A percentile compares a stretch with the other conserved stretches of the same genome.
Conservation (phyloP, 1,140 invertebrate species). For the Musca vetustissima region DNA sequence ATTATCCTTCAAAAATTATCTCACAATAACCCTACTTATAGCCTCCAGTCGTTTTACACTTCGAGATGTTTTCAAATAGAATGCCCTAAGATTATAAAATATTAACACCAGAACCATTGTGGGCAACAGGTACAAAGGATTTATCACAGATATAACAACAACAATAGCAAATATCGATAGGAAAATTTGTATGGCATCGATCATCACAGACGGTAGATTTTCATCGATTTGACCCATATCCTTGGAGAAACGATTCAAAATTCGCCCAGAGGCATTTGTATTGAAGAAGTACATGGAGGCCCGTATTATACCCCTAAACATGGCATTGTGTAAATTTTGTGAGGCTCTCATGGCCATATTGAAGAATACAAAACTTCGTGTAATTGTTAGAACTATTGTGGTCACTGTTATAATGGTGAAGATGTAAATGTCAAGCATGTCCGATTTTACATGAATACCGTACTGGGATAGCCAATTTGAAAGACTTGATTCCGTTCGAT, state of each 20-base stretch:
- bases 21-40: slow-evolving; percentile 69
- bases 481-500: neutral
- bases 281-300: slow-evolving; percentile 83
- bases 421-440: slow-evolving; percentile 47
- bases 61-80: slow-evolving; percentile 71
- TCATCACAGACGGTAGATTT: slow-evolving; percentile 73
- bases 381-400: slow-evolving; percentile 62
- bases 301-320: slow-evolving; percentile 77
- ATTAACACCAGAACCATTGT: slow-evolving; percentile 69
- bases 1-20: too few species aligned
- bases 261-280: slow-evolving; percentile 72
- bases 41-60: slow-evolving; percentile 70
- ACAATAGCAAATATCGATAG: slow-evolving; percentile 74
- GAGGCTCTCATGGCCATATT: slow-evolving; percentile 71
- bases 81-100: slow-evolving; percentile 73
- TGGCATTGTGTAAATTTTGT: slow-evolving; percentile 71
- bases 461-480: slow-evolving; percentile 16
- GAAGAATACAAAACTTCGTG: slow-evolving; percentile 67
- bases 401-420: slow-evolving; percentile 63
- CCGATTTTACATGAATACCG: slow-evolving; percentile 39
- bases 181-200: slow-evolving; percentile 74
- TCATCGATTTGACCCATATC: slow-evolving; percentile 86
- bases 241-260: slow-evolving; percentile 80
- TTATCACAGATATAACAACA: slow-evolving; percentile 71
- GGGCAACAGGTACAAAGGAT: slow-evolving; percentile 73